A percentile compares a stretch with the other conserved stretches of the same genome.
phyloP scores from a whole-genome alignment of 1,140 invertebrate species.

The Bradysia coprophila region DNA sequence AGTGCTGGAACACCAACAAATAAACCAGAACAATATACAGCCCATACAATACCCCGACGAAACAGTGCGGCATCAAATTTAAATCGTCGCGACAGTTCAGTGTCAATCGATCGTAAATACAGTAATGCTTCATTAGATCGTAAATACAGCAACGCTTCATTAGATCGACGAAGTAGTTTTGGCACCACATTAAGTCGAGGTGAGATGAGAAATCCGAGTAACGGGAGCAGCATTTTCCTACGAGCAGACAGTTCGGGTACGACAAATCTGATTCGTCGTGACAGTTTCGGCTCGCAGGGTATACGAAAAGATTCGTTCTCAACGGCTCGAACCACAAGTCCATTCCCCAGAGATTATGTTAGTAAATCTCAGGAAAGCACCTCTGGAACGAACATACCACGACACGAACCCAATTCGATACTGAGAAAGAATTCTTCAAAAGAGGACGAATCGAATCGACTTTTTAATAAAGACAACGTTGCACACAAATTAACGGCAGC shows the following conservation, averaged over 20 bases:
- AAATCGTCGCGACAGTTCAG: no score
- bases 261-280: slow-evolving; percentile 1
- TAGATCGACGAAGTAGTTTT: background rate
- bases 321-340: background rate
- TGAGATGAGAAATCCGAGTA: background rate
- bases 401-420: background rate
- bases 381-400: background rate
- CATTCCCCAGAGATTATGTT: background rate
- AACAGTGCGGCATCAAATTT: no score
- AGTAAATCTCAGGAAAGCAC: background rate
- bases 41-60: no score
- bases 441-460: background rate
- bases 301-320: background rate
- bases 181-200: background rate
- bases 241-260: background rate
- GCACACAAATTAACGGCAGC: background rate
- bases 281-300: background rate
- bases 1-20: background rate
- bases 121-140: no score
- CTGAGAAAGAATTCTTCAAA: background rate
- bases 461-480: background rate
- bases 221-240: background rate
- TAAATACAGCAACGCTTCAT: no score
- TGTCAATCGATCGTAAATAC: no score
- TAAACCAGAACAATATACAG: no score